Percentiles rank a stretch among this genome's conserved stretches.
Conservation (phyloP, 2,888 invertebrate species). For the Dicranocentrus wangi region DNA sequence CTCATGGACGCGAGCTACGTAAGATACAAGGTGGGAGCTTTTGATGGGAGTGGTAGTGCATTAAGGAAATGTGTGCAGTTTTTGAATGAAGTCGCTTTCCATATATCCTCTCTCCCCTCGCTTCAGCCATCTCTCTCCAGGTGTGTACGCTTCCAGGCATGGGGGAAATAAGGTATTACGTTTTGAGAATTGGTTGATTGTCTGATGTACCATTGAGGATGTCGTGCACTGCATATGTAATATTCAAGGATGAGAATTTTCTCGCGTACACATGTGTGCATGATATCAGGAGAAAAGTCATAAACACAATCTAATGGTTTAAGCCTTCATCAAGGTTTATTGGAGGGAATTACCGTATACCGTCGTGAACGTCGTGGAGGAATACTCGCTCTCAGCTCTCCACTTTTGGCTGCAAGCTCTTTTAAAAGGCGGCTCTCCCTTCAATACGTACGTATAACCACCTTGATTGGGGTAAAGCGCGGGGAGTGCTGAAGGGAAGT, state of each 20-base stretch:
- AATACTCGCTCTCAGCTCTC: background rate
- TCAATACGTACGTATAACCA: too few relatives aligned
- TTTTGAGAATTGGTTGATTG: conserved; percentile 31
- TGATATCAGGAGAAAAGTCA: too few relatives aligned
- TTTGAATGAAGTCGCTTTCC: background rate
- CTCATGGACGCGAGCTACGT: too few relatives aligned
- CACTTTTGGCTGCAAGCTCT: too few relatives aligned
- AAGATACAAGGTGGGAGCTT: too few relatives aligned
- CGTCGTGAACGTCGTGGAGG: too few relatives aligned
- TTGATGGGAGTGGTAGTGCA: too few relatives aligned
- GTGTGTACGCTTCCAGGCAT: conserved; percentile 3
- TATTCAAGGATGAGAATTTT: background rate
- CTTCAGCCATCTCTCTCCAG: background rate
- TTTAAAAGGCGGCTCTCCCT: too few relatives aligned
- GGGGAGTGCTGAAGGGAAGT: conserved; percentile 6
- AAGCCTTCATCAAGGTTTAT: too few relatives aligned
- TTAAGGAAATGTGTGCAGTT: background rate
- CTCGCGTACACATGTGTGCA: background rate
- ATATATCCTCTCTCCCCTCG: background rate
- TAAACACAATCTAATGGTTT: too few relatives aligned
- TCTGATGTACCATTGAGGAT: conserved; percentile 31
- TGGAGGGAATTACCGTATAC: too few relatives aligned
- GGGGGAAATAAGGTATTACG: conserved; percentile 8
- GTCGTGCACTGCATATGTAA: conserved; percentile 10
- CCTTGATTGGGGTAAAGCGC: too few relatives aligned